Evolutionary conservation across 2,113 vertebrate genomes (phyloP).

Genomic region (Aptenodytes forsteri): DNA sequence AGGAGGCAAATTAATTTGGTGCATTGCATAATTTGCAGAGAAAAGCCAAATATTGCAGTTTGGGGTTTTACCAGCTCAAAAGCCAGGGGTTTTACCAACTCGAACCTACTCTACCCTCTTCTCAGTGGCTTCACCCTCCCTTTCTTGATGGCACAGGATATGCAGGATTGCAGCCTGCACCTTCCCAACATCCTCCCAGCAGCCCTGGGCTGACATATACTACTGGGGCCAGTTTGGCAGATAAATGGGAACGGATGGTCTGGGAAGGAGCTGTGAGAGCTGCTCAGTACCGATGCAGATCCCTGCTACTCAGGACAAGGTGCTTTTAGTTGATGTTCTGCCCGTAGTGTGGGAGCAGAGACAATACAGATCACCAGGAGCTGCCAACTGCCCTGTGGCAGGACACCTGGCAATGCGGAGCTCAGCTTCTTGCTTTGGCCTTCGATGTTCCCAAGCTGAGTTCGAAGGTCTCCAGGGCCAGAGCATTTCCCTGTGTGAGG

Average conservation of each 20-base stretch:
- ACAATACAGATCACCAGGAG: background rate
- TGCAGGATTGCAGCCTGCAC: background rate
- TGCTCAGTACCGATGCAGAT: background rate
- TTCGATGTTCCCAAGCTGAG: background rate
- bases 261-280: background rate
- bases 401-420: rapidly evolving
- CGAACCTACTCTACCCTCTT: background rate
- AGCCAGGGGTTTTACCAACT: background rate
- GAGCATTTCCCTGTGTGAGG: background rate
- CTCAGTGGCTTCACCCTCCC: background rate
- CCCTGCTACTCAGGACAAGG: background rate
- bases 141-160: background rate
- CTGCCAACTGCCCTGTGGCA: background rate
- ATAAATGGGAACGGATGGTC: background rate
- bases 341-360: background rate
- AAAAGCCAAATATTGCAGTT: background rate
- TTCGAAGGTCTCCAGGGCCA: background rate
- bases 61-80: too few species aligned
- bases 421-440: background rate
- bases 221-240: background rate
- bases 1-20: background rate
- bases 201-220: background rate
- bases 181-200: background rate
- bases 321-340: background rate
- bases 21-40: background rate